A percentile compares a stretch with the other conserved stretches of the same genome.
phyloP scores from a whole-genome alignment of 1,140 invertebrate genomes.

The Halictus rubicundus region DNA sequence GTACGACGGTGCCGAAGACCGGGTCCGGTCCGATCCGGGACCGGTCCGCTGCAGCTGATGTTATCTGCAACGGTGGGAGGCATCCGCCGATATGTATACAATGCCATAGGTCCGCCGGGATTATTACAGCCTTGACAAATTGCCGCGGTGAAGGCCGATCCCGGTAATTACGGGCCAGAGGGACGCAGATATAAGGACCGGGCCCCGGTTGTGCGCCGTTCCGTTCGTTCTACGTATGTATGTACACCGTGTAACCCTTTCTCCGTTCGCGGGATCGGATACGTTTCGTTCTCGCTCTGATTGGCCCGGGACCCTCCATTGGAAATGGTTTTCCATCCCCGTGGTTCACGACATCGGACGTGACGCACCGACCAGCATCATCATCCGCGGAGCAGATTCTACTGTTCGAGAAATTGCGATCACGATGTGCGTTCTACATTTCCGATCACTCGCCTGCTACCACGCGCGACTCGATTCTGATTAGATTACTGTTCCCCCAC shows the following conservation, averaged over 20 bases:
- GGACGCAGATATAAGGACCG: constrained; percentile 61
- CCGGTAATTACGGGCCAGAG: constrained; percentile 77
- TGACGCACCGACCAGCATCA: constrained; percentile 2
- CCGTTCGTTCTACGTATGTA: not conserved
- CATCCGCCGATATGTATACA: constrained; percentile 76
- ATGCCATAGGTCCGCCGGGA: constrained; percentile 74
- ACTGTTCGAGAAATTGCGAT: not conserved
- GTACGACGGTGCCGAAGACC: constrained; percentile 54
- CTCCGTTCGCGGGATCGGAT: constrained; percentile 31
- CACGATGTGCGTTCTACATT: not conserved
- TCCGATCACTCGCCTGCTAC: constrained; percentile 3
- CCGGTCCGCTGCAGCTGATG: constrained; percentile 55
- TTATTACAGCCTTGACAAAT: constrained; percentile 81
- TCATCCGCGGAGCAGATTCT: not conserved
- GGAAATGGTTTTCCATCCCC: constrained; percentile 48
- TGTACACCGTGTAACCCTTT: not conserved
- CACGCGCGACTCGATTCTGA: not conserved
- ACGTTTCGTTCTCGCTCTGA: constrained; percentile 25
- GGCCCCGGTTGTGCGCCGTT: not conserved
- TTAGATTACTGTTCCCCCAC: constrained; percentile 1
- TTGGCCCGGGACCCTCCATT: constrained; percentile 39
- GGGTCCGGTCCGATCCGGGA: constrained; percentile 18
- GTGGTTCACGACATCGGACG: constrained; percentile 23
- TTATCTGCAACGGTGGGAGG: constrained; percentile 73
- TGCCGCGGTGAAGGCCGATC: constrained; percentile 78